Conservation (phyloP, 2,888 invertebrate species). For the Acanthococcus lagerstroemiae region DNA sequence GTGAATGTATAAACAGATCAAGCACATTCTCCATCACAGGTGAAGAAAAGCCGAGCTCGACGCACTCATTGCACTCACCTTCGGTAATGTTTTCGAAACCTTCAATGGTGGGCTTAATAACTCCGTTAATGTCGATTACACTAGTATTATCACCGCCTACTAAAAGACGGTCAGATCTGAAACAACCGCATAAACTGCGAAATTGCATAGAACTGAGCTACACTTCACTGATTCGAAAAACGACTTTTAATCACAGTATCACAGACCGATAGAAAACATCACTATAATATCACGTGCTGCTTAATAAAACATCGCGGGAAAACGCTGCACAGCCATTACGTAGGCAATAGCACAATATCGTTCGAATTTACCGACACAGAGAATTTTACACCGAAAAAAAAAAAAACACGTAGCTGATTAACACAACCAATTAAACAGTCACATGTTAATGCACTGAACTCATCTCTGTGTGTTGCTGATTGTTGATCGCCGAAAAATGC, state of each 20-base stretch:
- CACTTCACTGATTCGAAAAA: background rate
- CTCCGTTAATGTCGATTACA: background rate
- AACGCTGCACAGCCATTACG: too few relatives aligned
- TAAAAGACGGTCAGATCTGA: conserved; percentile 22
- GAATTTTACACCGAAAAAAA: background rate
- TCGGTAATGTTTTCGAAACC: conserved; percentile 7
- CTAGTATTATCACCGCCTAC: conserved; percentile 19
- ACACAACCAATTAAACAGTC: conserved; percentile 3
- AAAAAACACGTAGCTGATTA: background rate
- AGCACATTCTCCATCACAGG: too few relatives aligned
- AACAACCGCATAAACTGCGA: conserved; percentile 20
- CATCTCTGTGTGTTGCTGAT: conserved; percentile 4
- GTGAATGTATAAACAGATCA: too few relatives aligned
- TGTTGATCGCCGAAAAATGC: conserved; percentile 24
- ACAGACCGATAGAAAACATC: too few relatives aligned
- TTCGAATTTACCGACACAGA: background rate
- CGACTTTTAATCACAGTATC: too few relatives aligned
- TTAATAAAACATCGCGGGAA: too few relatives aligned
- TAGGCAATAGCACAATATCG: conserved; percentile 5
- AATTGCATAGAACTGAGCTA: conserved; percentile 14
- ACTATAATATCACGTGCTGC: too few relatives aligned
- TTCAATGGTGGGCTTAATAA: conserved; percentile 1
- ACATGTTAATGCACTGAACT: conserved; percentile 22
- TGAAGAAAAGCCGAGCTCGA: too few relatives aligned
- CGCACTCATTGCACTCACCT: conserved; percentile 17